Conservation (phyloP, 2,797 vertebrate genomes). For the Craterocephalus amniculus region DNA sequence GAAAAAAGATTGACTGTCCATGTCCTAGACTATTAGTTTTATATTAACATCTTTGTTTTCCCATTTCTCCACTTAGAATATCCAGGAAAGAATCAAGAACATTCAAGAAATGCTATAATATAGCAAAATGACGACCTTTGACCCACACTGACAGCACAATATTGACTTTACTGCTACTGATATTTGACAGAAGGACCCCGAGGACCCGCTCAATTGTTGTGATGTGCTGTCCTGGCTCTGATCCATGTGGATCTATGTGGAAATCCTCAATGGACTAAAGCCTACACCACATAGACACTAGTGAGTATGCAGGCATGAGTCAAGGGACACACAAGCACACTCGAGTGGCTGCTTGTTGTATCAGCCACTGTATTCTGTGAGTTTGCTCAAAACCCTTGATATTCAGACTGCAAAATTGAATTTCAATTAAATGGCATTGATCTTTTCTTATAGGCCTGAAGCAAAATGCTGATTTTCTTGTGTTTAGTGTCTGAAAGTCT, state of each 20-base stretch:
- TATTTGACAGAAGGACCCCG: slow-evolving; percentile 55
- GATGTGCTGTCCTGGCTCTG: slow-evolving; percentile 42
- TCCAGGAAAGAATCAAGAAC: slow-evolving; percentile 26
- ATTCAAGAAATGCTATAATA: slow-evolving; percentile 63
- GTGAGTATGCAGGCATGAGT: background rate
- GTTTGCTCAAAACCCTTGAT: background rate
- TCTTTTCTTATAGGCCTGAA: background rate
- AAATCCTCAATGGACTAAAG: slow-evolving; percentile 42
- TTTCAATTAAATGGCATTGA: background rate
- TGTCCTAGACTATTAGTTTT: background rate
- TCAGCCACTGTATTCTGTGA: background rate
- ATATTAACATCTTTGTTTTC: slow-evolving; percentile 31
- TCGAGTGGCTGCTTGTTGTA: background rate
- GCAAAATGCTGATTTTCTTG: background rate
- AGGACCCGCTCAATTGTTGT: slow-evolving; percentile 57
- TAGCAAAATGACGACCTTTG: slow-evolving; percentile 61
- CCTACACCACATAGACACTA: slow-evolving; percentile 7
- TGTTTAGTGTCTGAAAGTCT: background rate
- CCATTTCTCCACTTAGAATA: slow-evolving; percentile 46
- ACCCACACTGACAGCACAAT: slow-evolving; percentile 41
- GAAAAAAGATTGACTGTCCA: background rate
- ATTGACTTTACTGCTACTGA: slow-evolving; percentile 58
- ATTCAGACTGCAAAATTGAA: background rate
- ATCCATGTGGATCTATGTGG: slow-evolving; percentile 65
- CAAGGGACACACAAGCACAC: background rate